Evolutionary conservation across 2,797 vertebrate species (phyloP).

Genomic region (Adrianichthys oophorus): DNA sequence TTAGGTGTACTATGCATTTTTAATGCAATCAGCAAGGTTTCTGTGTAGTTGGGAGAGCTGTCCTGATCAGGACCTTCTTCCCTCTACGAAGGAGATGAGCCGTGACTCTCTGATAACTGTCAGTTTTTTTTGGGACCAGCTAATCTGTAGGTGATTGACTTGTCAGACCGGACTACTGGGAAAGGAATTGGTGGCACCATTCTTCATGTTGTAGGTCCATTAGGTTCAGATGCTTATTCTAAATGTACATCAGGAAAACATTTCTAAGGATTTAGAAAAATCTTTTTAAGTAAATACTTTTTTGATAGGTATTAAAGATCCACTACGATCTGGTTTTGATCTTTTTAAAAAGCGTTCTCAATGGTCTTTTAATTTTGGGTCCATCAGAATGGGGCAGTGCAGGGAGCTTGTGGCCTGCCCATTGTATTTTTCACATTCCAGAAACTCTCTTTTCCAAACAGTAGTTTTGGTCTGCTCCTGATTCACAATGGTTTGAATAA

Average conservation of each 20-base stretch:
- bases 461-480: too few species aligned
- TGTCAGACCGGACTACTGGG: constrained; percentile 29
- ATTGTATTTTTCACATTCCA: too few species aligned
- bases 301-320: too few species aligned
- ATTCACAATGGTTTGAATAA: too few species aligned
- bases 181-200: constrained; percentile 30
- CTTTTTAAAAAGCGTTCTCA: too few species aligned
- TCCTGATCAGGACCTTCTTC: constrained; percentile 13
- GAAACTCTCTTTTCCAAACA: too few species aligned
- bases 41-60: constrained; percentile 12
- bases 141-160: constrained; percentile 36
- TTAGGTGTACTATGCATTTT: constrained; percentile 8
- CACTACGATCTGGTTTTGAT: too few species aligned
- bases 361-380: too few species aligned
- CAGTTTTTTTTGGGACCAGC: constrained; percentile 22
- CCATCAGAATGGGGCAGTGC: too few species aligned
- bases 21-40: constrained; percentile 20
- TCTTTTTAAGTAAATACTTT: too few species aligned
- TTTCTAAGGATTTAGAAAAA: too few species aligned
- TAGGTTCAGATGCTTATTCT: neutral
- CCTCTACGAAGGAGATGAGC: constrained; percentile 25
- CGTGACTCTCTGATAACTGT: constrained; percentile 32
- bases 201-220: constrained; percentile 7
- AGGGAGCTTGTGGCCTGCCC: too few species aligned
- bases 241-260: neutral